Conservation (phyloP, 2,888 invertebrate genomes). For the Polydrusus cervinus region DNA sequence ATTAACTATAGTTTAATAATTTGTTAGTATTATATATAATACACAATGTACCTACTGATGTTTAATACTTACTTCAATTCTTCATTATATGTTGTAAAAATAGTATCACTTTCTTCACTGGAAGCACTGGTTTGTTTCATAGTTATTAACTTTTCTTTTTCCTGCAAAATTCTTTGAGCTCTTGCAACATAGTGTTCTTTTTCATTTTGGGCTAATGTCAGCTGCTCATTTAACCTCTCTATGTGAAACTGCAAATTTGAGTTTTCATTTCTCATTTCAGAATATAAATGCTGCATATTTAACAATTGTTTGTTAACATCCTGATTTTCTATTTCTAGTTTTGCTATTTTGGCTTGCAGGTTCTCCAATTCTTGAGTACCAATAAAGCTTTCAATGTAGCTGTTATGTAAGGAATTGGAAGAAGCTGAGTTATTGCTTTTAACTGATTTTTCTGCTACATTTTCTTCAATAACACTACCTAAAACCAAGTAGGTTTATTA, state of each 20-base stretch:
- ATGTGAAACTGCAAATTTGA: slow-evolving; percentile 64
- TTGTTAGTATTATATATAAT: too few species aligned
- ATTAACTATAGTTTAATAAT: slow-evolving; percentile 28
- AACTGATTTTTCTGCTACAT: slow-evolving; percentile 50
- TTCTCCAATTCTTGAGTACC: slow-evolving; percentile 58
- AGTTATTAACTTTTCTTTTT: slow-evolving; percentile 82
- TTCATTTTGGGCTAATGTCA: slow-evolving; percentile 71
- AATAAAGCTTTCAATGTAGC: slow-evolving; percentile 51
- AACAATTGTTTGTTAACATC: slow-evolving; percentile 66
- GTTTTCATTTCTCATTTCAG: slow-evolving; percentile 66
- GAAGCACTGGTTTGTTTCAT: slow-evolving; percentile 60
- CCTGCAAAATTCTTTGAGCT: slow-evolving; percentile 83
- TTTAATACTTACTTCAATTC: slow-evolving; percentile 63
- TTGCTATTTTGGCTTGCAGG: slow-evolving; percentile 64
- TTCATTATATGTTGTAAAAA: slow-evolving; percentile 63
- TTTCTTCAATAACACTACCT: slow-evolving; percentile 54
- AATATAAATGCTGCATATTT: slow-evolving; percentile 66
- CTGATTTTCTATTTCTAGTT: slow-evolving; percentile 65
- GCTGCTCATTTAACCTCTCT: slow-evolving; percentile 64
- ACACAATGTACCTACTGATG: too few species aligned
- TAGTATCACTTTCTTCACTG: slow-evolving; percentile 55
- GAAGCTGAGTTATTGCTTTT: slow-evolving; percentile 55
- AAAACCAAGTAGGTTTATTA: slow-evolving; percentile 25
- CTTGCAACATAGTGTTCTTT: slow-evolving; percentile 85
- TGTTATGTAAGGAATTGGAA: slow-evolving; percentile 58